Base-by-base conservation (phyloP, 2,888 invertebrate genomes). In the Macaria liturata region DNA sequence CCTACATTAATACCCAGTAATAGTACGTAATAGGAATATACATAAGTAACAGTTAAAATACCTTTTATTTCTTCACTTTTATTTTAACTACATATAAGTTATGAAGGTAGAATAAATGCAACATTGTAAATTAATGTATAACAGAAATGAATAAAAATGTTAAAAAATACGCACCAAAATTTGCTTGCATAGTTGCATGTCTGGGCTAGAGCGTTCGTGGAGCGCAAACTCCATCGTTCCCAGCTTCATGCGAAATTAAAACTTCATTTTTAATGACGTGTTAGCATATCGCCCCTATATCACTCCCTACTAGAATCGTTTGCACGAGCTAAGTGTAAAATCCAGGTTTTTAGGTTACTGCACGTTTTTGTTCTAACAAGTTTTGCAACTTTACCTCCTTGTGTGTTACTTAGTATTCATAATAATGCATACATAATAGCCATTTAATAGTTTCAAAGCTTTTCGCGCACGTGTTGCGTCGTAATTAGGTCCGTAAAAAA, bases 201-300 rank as follows among this genome's bases (percentile, higher is more conserved):
- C 20, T 20, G 20, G 20, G 20, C 20, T 20, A 20, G 2, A 20
- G 20, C 20, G 20, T 20, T 20, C 20, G 20, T 20, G 20, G 20
- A 20, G 20, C 49, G 46, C 49, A 44, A 32, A 45, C 47, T 39
- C 39, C n/a, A 34, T 37, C n/a, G 30, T 45, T 20, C 54, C 51
- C 39, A 51, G 34, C 59, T 42, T 74, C 50, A 68, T 74, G 77
- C 74, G 78, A 83, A 86, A 86, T 86, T 84, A 83, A 84, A 86
- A 80, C 80, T 87, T 80, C 83, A 88, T 88, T 83, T 88, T 87
- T 87, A 87, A 86, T 86, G 83, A 85, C 75, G 77, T 83, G 83
- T 81, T 81, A 78, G 78, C 78, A 81, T 81, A 81, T 74, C 74
- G 72, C 69, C 64, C 52, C 37, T 45, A 43, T 32, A 46, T 54